These are phyloP conservation scores for Thera britannica DNA, from an alignment of 2,888 invertebrate genomes.

Conservation along the genomic window DNA sequence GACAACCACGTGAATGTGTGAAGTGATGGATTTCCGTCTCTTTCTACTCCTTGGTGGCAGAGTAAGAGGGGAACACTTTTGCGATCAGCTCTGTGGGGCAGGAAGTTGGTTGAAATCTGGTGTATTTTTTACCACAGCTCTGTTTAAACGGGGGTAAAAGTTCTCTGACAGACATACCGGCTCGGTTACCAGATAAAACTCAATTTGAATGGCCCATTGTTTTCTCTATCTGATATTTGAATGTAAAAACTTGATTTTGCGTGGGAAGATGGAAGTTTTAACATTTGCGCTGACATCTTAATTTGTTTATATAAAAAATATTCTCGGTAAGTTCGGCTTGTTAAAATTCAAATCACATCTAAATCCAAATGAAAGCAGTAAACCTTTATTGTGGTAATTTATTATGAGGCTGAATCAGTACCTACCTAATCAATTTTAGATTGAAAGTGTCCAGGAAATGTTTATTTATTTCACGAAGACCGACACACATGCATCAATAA, in stretches of 20 bases:
- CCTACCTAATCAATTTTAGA: slow-evolving; percentile 58
- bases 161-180: slow-evolving; percentile 68
- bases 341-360: slow-evolving; percentile 59
- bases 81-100: slow-evolving; percentile 67
- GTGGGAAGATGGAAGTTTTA: slow-evolving; percentile 45
- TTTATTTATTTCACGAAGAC: slow-evolving; percentile 58
- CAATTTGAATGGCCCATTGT: slow-evolving; percentile 71
- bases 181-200: slow-evolving; percentile 64
- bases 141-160: slow-evolving; percentile 74
- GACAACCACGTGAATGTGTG: slow-evolving; percentile 76
- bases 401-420: slow-evolving; percentile 57
- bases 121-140: slow-evolving; percentile 73
- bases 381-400: slow-evolving; percentile 65
- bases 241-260: slow-evolving; percentile 42
- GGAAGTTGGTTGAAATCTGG: slow-evolving; percentile 82
- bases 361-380: slow-evolving; percentile 59
- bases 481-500: slow-evolving; percentile 50
- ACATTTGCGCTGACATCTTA: slow-evolving; percentile 24
- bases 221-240: slow-evolving; percentile 51
- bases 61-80: slow-evolving; percentile 61
- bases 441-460: slow-evolving; percentile 69
- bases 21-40: slow-evolving; percentile 57
- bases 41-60: slow-evolving; percentile 47
- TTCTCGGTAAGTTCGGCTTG: slow-evolving; percentile 22
- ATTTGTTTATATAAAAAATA: slow-evolving; percentile 32